Evolutionary conservation across 2,888 invertebrate genomes (phyloP).

Genomic region (Pammene aurita): DNA sequence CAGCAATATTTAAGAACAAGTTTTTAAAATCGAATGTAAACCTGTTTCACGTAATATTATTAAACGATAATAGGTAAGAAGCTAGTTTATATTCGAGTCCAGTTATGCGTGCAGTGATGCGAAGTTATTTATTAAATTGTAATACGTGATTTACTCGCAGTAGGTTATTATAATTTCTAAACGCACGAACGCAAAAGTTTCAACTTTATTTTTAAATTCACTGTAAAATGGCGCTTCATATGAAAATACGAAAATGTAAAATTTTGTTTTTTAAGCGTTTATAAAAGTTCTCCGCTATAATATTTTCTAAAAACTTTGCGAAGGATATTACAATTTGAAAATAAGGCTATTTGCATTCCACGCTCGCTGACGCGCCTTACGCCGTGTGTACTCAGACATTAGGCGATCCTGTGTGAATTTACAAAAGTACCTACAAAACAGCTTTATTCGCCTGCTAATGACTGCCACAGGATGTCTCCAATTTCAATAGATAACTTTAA

Average conservation of each 20-base stretch:
- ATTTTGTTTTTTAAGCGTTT: constrained; percentile 31
- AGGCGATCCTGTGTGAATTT: constrained; percentile 54
- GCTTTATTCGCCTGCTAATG: constrained; percentile 38
- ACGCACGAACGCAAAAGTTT: background rate
- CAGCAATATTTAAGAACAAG: constrained; percentile 38
- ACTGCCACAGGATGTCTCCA: constrained; percentile 31
- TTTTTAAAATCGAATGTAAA: constrained; percentile 42
- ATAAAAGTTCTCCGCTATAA: constrained; percentile 43
- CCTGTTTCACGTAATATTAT: constrained; percentile 45
- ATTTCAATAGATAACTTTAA: constrained; percentile 25
- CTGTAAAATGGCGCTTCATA: background rate
- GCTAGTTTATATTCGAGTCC: constrained; percentile 64
- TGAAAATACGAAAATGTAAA: constrained; percentile 7
- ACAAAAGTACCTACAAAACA: constrained; percentile 48
- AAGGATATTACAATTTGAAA: constrained; percentile 55
- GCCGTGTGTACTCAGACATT: constrained; percentile 52
- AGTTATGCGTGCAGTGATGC: constrained; percentile 40
- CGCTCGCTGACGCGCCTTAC: constrained; percentile 47
- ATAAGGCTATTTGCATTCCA: constrained; percentile 59
- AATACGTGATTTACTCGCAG: background rate
- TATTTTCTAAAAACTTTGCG: constrained; percentile 47
- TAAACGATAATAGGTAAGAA: constrained; percentile 65
- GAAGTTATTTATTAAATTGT: background rate
- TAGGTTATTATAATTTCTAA: background rate
- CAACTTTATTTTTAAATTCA: constrained; percentile 19